phyloP scores from a whole-genome alignment of 1,140 invertebrate genomes.

The Brachionus paranguensis region DNA sequence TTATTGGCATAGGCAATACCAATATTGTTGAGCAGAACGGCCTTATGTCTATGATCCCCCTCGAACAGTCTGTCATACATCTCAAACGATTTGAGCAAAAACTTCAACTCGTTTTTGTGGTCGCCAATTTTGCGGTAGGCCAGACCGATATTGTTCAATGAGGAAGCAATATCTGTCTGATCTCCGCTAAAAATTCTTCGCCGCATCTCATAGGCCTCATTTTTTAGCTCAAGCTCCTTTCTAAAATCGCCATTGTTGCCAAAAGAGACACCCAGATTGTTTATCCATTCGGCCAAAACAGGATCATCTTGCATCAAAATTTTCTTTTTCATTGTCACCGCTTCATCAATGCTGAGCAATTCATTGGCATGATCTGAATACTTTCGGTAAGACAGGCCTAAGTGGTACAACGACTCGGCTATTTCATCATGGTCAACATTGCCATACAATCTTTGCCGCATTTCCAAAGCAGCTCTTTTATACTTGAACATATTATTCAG shows the following conservation, averaged over 20 bases:
- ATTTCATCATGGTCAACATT: not conserved
- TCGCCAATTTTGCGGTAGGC: not conserved
- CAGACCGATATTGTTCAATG: slow-evolving; percentile 20
- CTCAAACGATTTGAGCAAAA: not conserved
- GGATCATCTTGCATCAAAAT: not conserved
- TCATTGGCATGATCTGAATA: not conserved
- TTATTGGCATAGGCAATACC: slow-evolving; percentile 6
- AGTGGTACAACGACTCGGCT: not conserved
- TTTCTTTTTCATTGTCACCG: not conserved
- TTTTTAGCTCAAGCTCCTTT: not conserved
- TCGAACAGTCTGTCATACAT: slow-evolving; percentile 1
- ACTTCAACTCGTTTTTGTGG: slow-evolving; percentile 11
- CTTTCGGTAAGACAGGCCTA: not conserved
- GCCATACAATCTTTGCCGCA: not conserved
- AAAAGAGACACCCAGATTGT: not conserved
- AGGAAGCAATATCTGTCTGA: not conserved
- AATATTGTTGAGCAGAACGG: not conserved
- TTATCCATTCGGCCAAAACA: not conserved
- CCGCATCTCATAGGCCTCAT: not conserved
- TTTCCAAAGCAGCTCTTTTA: not conserved
- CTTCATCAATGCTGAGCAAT: not conserved
- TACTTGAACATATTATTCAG: not conserved
- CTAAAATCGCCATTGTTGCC: slow-evolving; percentile 3
- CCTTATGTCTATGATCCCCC: not conserved
- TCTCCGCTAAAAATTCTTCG: not conserved